phyloP scores from a whole-genome alignment of 1,140 invertebrate genomes.

The Calosoma granatense region DNA sequence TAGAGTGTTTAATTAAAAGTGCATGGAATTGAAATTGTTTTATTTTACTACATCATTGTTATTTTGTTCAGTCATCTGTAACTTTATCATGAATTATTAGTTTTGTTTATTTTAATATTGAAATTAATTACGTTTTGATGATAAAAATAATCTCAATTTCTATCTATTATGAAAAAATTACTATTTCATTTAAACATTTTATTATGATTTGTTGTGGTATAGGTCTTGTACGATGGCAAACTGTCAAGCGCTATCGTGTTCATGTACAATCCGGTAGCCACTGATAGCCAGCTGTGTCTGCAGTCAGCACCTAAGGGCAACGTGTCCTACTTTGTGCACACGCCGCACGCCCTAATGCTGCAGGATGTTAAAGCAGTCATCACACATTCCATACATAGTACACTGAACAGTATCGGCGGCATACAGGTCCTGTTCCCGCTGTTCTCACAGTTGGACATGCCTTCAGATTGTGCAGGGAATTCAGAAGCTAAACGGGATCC shows the following conservation, averaged over 20 bases:
- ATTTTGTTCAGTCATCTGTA: too few relatives aligned
- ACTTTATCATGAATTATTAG: too few relatives aligned
- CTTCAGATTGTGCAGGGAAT: slow-evolving; percentile 62
- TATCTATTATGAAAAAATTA: too few relatives aligned
- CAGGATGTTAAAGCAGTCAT: slow-evolving; percentile 99
- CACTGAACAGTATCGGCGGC: slow-evolving; percentile 96
- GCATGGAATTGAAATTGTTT: too few relatives aligned
- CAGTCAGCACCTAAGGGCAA: slow-evolving; percentile 97
- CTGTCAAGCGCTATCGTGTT: slow-evolving; percentile 94
- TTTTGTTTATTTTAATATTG: too few relatives aligned
- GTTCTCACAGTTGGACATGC: slow-evolving; percentile 94
- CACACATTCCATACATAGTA: slow-evolving; percentile 98
- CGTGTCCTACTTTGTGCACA: slow-evolving; percentile 95
- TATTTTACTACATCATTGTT: too few relatives aligned
- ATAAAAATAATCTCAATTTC: too few relatives aligned
- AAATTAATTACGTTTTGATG: too few relatives aligned
- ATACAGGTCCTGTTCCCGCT: slow-evolving; percentile 97
- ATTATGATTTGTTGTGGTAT: slow-evolving; percentile 18
- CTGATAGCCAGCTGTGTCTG: slow-evolving; percentile 94
- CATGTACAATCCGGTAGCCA: slow-evolving; percentile 99
- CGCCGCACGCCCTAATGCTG: slow-evolving; percentile 96
- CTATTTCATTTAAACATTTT: slow-evolving; percentile 25
- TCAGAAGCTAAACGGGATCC: slow-evolving; percentile 74
- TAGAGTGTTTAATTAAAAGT: too few relatives aligned
- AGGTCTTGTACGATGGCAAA: slow-evolving; percentile 98